These are phyloP conservation scores for Genyomyrus donnyi DNA, from an alignment of 2,113 vertebrate species.

Conservation along the genomic window DNA sequence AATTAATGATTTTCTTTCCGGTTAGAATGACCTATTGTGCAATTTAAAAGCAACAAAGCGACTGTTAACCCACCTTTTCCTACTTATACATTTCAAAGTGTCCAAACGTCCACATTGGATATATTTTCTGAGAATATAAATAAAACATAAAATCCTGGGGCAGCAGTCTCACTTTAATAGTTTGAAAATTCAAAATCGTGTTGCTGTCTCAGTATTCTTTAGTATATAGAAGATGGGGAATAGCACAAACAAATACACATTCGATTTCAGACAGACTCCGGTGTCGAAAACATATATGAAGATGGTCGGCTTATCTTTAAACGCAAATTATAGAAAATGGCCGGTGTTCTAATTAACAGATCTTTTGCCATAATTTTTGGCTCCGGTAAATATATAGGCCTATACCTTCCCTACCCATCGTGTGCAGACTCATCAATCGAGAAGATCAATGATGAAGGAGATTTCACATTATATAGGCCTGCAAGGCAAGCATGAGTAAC, in stretches of 20 bases:
- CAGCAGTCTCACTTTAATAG: background rate
- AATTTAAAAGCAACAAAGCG: background rate
- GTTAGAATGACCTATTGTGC: background rate
- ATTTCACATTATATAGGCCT: background rate
- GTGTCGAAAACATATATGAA: background rate
- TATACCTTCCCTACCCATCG: background rate
- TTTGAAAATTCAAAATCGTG: background rate
- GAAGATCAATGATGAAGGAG: background rate
- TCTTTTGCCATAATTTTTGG: background rate
- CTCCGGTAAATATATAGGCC: background rate
- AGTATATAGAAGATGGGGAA: background rate
- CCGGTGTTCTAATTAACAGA: background rate
- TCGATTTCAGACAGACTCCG: background rate
- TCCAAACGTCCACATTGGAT: background rate
- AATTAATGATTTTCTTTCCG: background rate
- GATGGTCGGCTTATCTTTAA: background rate
- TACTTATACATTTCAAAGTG: background rate
- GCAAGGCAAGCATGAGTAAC: background rate
- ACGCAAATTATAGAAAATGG: background rate
- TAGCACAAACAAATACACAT: background rate
- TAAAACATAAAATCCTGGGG: background rate
- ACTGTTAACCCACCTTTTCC: background rate
- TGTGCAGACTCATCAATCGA: background rate
- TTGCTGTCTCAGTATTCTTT: background rate
- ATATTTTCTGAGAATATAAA: background rate